Percentiles rank a stretch among this genome's conserved stretches.
These are phyloP conservation scores for Sebastiscus tertius DNA, from an alignment of 2,797 vertebrate species.

Conservation along the genomic window DNA sequence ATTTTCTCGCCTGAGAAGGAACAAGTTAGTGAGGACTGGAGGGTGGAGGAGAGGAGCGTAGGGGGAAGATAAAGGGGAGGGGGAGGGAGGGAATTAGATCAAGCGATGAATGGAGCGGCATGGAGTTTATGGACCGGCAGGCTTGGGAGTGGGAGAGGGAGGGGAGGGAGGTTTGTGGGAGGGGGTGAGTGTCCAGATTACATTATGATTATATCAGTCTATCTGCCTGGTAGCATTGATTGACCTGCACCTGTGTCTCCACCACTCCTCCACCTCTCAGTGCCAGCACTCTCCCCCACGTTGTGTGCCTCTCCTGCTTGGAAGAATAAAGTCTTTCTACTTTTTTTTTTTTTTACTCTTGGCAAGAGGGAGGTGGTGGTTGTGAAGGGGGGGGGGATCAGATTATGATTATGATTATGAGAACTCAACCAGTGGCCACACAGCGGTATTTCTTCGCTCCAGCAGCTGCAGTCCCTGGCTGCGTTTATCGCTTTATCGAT, in stretches of 20 bases:
- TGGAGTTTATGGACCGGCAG: constrained; percentile 57
- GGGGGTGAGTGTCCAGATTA: constrained; percentile 61
- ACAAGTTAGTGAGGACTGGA: constrained; percentile 48
- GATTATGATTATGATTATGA: constrained; percentile 47
- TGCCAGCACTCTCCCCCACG: neutral
- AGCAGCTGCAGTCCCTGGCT: constrained; percentile 68
- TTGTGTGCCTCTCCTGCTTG: constrained; percentile 8
- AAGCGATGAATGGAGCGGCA: constrained; percentile 59
- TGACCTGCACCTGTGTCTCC: constrained; percentile 68
- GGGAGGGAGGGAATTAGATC: constrained; percentile 64
- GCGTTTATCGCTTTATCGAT: constrained; percentile 82
- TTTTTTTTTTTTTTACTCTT: constrained; percentile 22
- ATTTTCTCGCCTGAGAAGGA: constrained; percentile 72
- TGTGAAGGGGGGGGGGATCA: neutral
- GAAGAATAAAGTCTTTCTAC: constrained; percentile 16
- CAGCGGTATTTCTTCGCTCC: constrained; percentile 68
- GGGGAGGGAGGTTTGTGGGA: neutral
- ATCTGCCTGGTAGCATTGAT: constrained; percentile 68
- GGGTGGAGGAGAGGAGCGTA: constrained; percentile 40
- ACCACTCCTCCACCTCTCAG: constrained; percentile 13
- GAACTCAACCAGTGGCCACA: constrained; percentile 58
- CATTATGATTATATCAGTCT: constrained; percentile 73
- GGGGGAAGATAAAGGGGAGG: constrained; percentile 60
- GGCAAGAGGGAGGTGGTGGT: constrained; percentile 6
- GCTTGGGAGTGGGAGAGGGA: neutral